Base-by-base conservation (phyloP, 2,113 vertebrate species). In the Chitala chitala region DNA sequence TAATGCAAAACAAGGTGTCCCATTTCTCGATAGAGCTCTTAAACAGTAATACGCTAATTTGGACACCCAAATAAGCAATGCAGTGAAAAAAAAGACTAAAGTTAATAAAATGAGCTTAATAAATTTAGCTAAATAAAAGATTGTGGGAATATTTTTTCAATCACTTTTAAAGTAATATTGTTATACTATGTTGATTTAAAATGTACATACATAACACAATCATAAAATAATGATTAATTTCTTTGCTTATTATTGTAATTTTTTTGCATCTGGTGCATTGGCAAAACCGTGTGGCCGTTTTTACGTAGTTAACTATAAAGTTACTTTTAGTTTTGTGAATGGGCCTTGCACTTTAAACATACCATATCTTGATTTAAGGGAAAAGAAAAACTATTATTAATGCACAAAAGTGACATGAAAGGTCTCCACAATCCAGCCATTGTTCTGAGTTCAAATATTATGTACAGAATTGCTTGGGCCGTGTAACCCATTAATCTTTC, bases 311-410 rank as follows among this genome's bases (percentile, higher is more conserved):
- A 10, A 51, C 12, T 15, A 15, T 51, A 68, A 68, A 48, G 40
- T 15, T 42, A 20, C 40, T 0, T 22, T 29, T 48, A 13, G 26
- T 46, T 46, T 8, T 84, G 64, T 84, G n/a, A n/a, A 29, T 12
- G 78, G 84, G 87, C 86, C 83, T 86, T 89, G 90, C 88, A 87
- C 87, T 85, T 90, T 85, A 90, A 89, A 89, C 85, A 87, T 86
- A 86, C 89, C 88, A 89, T 87, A 85, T 87, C 85, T 82, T 78
- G 87, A 82, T 88, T 87, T 64, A 80, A 77, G 74, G 86, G 82
- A 85, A 84, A 87, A 86, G 82, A 76, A 72, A 80, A 85, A 82
- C 84, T 38, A 78, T 87, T 87, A 90, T 90, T 89, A 86, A 81
- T 84, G 82, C 83, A 89, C 88, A 88, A 91, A 89, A 85, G 82